Base-by-base conservation (phyloP, 2,113 vertebrate genomes). In the Equus przewalskii region DNA sequence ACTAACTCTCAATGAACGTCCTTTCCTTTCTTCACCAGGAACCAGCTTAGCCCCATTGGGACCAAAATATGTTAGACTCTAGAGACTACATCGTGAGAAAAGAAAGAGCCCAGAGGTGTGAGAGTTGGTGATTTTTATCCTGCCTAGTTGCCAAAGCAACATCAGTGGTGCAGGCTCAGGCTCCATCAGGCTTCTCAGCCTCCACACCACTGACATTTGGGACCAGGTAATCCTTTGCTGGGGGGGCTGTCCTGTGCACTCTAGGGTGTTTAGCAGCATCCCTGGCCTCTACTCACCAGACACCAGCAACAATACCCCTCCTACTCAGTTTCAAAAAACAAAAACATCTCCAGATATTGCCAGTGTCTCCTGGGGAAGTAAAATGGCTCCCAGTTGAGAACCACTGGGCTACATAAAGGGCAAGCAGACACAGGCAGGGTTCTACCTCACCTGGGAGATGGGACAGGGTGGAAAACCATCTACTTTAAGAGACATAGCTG, bases 401-500 rank as follows among this genome's bases (percentile, higher is more conserved):
- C 8, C 33, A 76, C 30, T 58, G 49, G 70, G 22, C 46, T 72
- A 51, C 60, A 18, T 11, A 70, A 46, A 24, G 13, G 69, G 22
- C 6, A 67, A 44, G 33, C 44, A 41, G 41, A 19, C 5, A 46
- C 24, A 60, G 41, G 22, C 19, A 60, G 3, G 24, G 3, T 14
- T 49, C 46, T 76, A 58, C 5, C 30, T 36, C 64, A 58, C 21
- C 36, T 67, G 30, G 12, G 41, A 65, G 54, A 72, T n/a, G 62
- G 14, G 75, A 73, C 7, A 72, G 28, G 13, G 21, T 22, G 64
- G 46, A 24, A 87, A 92, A 73, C 7, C 56, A 58, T 24, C 10
- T 16, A 56, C 70, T 89, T 89, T 41, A 75, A 83, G 76, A 89
- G 46, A 87, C 41, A 75, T 54, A 81, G 69, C 36, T 92, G 1